Percentiles rank a stretch among this genome's conserved stretches.
phyloP scores from a whole-genome alignment of 2,888 invertebrate genomes.

The Lasioglossum marginatum region DNA sequence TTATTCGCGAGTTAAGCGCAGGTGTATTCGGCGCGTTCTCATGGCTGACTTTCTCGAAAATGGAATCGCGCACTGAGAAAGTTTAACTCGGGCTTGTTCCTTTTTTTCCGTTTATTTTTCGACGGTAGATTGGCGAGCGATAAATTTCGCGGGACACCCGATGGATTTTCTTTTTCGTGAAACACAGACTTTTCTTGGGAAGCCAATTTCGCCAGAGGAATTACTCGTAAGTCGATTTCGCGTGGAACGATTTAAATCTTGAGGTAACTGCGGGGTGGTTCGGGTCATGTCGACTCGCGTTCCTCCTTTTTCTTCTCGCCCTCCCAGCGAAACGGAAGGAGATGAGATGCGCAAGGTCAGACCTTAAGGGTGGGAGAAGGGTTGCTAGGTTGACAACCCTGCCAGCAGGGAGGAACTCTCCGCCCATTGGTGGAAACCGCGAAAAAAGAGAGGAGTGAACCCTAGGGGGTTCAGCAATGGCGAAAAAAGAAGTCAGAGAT shows the following conservation, averaged over 20 bases:
- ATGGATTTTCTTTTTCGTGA: not conserved
- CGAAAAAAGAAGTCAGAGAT: conserved; percentile 52
- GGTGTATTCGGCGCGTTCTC: not conserved
- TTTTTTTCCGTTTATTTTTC: not conserved
- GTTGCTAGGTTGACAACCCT: conserved; percentile 77
- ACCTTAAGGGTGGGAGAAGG: conserved; percentile 73
- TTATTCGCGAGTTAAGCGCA: not conserved
- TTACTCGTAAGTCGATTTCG: conserved; percentile 63
- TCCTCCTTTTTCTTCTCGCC: conserved; percentile 63
- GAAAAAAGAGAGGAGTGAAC: conserved; percentile 67
- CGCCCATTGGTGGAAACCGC: conserved; percentile 77
- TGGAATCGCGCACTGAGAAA: not conserved
- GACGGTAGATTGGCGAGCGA: not conserved
- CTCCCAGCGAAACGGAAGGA: conserved; percentile 54
- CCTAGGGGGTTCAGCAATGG: conserved; percentile 58
- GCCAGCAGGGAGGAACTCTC: conserved; percentile 72
- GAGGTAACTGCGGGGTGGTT: conserved; percentile 61
- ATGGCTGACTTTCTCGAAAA: not conserved
- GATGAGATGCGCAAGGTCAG: conserved; percentile 74
- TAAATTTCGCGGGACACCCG: not conserved
- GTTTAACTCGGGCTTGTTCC: not conserved
- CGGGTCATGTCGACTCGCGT: conserved; percentile 41
- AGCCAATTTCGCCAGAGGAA: conserved; percentile 49
- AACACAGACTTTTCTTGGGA: conserved; percentile 26
- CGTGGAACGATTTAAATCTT: conserved; percentile 67